phyloP scores from a whole-genome alignment of 2,888 invertebrate genomes.

The Stenodera caucasica region DNA sequence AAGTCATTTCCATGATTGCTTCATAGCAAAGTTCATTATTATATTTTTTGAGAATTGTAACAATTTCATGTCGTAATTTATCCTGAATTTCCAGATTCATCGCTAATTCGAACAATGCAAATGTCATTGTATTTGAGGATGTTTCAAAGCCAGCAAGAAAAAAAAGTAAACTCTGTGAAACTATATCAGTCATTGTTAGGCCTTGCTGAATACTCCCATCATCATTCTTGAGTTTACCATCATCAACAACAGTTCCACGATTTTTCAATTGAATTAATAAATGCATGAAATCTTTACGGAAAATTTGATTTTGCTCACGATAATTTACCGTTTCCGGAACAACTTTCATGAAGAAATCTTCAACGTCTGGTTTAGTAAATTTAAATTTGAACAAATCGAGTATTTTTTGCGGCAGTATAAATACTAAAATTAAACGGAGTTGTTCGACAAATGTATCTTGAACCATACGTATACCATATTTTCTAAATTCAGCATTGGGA shows the following conservation, averaged over 20 bases:
- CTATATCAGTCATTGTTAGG: conserved; percentile 33
- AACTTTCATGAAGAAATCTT: conserved; percentile 31
- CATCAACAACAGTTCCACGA: conserved; percentile 31
- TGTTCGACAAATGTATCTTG: neutral
- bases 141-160: conserved; percentile 66
- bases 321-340: conserved; percentile 54
- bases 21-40: conserved; percentile 52
- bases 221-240: neutral
- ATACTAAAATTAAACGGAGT: neutral
- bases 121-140: conserved; percentile 61
- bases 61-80: conserved; percentile 52
- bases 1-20: conserved; percentile 53
- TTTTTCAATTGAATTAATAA: conserved; percentile 55
- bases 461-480: conserved; percentile 35
- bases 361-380: conserved; percentile 19
- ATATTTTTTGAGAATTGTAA: conserved; percentile 41
- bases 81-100: conserved; percentile 52
- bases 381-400: neutral
- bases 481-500: conserved; percentile 56
- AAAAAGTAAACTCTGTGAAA: conserved; percentile 61
- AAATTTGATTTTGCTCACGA: conserved; percentile 54
- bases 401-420: neutral
- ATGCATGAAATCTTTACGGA: conserved; percentile 60
- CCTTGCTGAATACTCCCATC: neutral
- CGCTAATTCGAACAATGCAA: conserved; percentile 59